Evolutionary conservation across 2,113 vertebrate genomes (phyloP).

Genomic region (Onychorhynchus coronatus): DNA sequence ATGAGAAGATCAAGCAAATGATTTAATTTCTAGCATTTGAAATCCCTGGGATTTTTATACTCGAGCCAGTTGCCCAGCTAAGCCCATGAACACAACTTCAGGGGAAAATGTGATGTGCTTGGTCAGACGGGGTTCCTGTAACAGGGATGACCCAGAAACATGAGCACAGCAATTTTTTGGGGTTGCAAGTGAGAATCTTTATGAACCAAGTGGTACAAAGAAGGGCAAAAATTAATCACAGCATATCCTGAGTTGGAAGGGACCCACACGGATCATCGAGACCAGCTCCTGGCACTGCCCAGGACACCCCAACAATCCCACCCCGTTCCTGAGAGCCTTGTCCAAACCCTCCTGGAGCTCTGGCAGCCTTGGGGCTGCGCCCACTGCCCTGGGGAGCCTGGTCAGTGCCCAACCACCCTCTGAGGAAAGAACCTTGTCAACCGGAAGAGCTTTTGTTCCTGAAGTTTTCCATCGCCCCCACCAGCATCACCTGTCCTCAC

Average conservation of each 20-base stretch:
- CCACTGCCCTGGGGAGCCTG: background rate
- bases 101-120: background rate
- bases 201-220: background rate
- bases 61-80: background rate
- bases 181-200: background rate
- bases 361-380: background rate
- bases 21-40: background rate
- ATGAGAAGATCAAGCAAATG: background rate
- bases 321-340: background rate
- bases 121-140: background rate
- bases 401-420: background rate
- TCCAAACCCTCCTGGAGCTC: background rate
- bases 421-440: background rate
- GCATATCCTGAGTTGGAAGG: background rate
- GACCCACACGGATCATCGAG: background rate
- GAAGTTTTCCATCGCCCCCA: background rate
- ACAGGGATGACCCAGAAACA: background rate
- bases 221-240: background rate
- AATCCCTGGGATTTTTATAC: background rate
- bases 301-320: background rate
- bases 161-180: background rate
- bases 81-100: background rate
- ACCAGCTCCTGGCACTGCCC: background rate
- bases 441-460: background rate
- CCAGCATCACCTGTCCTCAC: background rate